Conservation (phyloP, 2,797 vertebrate genomes). For the Synaphobranchus kaupii region DNA sequence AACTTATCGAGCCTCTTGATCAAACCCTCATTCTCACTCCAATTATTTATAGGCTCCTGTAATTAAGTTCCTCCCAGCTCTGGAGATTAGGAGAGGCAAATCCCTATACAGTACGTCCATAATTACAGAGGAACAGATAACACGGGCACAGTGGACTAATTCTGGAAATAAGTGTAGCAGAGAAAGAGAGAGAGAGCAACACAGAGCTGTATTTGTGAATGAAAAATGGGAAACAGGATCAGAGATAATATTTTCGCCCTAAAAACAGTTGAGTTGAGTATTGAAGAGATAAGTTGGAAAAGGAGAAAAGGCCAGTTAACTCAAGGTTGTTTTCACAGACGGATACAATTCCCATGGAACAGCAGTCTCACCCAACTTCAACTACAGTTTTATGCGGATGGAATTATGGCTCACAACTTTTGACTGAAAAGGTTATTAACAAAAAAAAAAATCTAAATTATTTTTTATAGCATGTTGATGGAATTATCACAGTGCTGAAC, state of each 20-base stretch:
- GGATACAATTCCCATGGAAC: neutral
- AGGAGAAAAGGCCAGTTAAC: neutral
- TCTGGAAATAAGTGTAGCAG: conserved; percentile 15
- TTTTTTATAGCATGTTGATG: too few relatives aligned
- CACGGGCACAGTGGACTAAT: neutral
- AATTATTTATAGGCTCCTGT: conserved; percentile 19
- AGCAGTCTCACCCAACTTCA: neutral
- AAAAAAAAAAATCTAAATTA: too few relatives aligned
- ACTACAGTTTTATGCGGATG: neutral
- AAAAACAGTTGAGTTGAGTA: neutral
- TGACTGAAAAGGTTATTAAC: too few relatives aligned
- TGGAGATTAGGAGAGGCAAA: conserved; percentile 14
- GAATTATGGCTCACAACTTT: too few relatives aligned
- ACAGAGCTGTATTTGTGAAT: neutral
- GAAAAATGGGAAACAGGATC: neutral
- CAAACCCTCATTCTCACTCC: neutral
- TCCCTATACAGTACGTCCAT: conserved; percentile 11
- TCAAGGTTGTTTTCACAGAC: neutral
- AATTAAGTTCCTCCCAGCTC: conserved; percentile 23
- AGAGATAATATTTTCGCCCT: neutral
- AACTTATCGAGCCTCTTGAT: neutral
- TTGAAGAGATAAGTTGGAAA: neutral
- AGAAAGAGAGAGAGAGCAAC: neutral
- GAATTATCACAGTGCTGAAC: too few relatives aligned
- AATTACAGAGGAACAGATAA: conserved; percentile 26